Percentiles rank a stretch among this genome's conserved stretches.
phyloP scores from a whole-genome alignment of 64 coral and sea anemone species.

The Montipora cactus region DNA sequence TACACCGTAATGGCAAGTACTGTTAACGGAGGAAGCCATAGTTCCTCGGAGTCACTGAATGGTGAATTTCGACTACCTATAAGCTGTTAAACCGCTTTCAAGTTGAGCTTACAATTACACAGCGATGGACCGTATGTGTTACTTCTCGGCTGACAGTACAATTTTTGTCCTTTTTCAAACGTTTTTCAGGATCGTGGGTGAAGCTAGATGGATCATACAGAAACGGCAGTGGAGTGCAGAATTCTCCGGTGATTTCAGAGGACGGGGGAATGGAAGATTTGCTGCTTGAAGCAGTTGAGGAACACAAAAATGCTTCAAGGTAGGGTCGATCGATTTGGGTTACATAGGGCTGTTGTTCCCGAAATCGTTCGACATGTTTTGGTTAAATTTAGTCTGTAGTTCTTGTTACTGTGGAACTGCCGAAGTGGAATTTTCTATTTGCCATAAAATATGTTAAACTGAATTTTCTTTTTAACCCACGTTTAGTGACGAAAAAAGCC shows the following conservation, averaged over 20 bases:
- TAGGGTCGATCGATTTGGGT: neutral
- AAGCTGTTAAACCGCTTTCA: neutral
- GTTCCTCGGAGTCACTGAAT: constrained; percentile 89
- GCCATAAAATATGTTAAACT: neutral
- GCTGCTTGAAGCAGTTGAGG: constrained; percentile 89
- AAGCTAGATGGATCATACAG: constrained; percentile 81
- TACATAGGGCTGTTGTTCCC: neutral
- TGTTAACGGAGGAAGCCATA: constrained; percentile 80
- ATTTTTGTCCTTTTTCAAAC: neutral
- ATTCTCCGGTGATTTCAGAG: constrained; percentile 86
- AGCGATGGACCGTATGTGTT: neutral
- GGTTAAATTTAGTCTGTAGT: neutral
- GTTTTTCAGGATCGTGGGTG: constrained; percentile 82
- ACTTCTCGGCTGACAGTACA: neutral
- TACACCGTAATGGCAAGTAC: constrained; percentile 59
- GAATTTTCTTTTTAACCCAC: neutral
- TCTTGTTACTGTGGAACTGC: neutral
- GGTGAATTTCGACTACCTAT: constrained; percentile 26
- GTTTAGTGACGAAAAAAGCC: constrained; percentile 61
- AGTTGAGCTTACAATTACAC: neutral
- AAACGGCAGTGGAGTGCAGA: constrained; percentile 84
- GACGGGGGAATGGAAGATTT: constrained; percentile 89
- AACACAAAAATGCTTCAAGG: constrained; percentile 59
- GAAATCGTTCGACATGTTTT: neutral
- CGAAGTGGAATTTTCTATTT: no score